Evolutionary conservation across 2,113 vertebrate genomes (phyloP).

Genomic region (Hippocampus zosterae): DNA sequence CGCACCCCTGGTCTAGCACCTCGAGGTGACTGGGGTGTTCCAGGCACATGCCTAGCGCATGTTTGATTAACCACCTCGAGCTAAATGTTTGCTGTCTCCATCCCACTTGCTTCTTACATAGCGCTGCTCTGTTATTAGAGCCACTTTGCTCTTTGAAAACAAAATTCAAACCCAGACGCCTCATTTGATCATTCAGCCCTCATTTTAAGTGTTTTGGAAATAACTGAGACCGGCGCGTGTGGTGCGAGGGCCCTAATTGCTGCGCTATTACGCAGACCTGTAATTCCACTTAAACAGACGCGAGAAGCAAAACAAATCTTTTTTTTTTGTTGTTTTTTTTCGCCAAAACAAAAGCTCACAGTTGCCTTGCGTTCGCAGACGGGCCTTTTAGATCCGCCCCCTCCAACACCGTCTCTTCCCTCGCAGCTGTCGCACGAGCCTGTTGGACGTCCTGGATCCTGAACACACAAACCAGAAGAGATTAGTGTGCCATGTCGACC

Average conservation of each 20-base stretch:
- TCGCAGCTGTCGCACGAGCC: constrained; percentile 71
- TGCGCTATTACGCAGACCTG: constrained; percentile 69
- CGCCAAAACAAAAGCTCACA: constrained; percentile 63
- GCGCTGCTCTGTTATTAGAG: constrained; percentile 70
- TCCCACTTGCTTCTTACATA: constrained; percentile 60
- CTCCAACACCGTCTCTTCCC: constrained; percentile 14
- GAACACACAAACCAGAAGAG: constrained; percentile 71
- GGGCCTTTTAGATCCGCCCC: constrained; percentile 64
- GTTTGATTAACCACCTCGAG: constrained; percentile 65
- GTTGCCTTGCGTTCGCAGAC: constrained; percentile 73
- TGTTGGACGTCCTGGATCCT: constrained; percentile 63
- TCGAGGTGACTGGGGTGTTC: constrained; percentile 20
- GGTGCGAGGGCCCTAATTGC: constrained; percentile 71
- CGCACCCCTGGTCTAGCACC: too few species aligned
- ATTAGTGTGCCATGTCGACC: constrained; percentile 70
- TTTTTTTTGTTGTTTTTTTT: background rate
- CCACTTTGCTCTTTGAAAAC: constrained; percentile 66
- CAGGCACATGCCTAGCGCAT: constrained; percentile 52
- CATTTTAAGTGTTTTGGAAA: constrained; percentile 77
- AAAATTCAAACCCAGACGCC: constrained; percentile 72
- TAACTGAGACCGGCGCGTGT: constrained; percentile 65
- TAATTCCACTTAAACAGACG: constrained; percentile 66
- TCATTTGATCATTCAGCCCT: constrained; percentile 78
- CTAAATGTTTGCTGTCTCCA: constrained; percentile 60
- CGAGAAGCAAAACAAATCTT: constrained; percentile 26